Evolutionary conservation across 1,140 invertebrate genomes (phyloP), one percentile per base, ranked within the genome.

Genomic region (Zaprionus camerounensis): DNA sequence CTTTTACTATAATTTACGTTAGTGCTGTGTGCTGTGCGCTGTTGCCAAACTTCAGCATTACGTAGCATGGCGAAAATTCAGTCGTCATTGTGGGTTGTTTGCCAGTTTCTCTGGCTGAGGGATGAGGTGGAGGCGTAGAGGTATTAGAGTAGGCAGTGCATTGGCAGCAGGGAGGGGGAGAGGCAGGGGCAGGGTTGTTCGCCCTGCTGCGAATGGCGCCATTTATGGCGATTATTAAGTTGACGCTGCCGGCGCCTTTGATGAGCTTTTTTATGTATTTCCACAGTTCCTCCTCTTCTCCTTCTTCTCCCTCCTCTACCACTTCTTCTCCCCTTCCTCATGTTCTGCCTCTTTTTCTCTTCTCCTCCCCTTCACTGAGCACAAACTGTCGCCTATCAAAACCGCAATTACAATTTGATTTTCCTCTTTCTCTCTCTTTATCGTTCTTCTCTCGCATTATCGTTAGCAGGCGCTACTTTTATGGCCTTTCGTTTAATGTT

Each of bases 201-300:
- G 46, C 53, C 69, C 61, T 28, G 57, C 36, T 34, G 44, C 58
- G 73, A 71, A 76, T 76, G 73, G 83, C 85, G 84, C 84, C 84
- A 88, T 88, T 88, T 90, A 84, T 84, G 85, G 77, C 69, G 75
- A 81, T 79, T 79, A 81, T 76, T 76, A 71, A 88, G 84, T 82
- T 80, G 71, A 69, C 63, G 68, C 64, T 51, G 59, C 41, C 78
- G 17, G 46, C 46, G 12, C 53, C 46, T 53, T 73, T 88, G 82
- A 76, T 81, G 55, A 26, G 84, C 26, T 78, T 87, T 76, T 78
- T 53, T 53, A 81, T 61, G 67, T 62, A 67, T 17, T 64, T 9
- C 49, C n/a, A 34, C 31, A 34, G 31, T 34, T 53, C 36, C 11
- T 13, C 15, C 24, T 46, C 34, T 22, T 46, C 58, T 57, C 11